A percentile compares a stretch with the other conserved stretches of the same genome.
Conservation (phyloP, 2,888 invertebrate species). For the Andrena minutula region DNA sequence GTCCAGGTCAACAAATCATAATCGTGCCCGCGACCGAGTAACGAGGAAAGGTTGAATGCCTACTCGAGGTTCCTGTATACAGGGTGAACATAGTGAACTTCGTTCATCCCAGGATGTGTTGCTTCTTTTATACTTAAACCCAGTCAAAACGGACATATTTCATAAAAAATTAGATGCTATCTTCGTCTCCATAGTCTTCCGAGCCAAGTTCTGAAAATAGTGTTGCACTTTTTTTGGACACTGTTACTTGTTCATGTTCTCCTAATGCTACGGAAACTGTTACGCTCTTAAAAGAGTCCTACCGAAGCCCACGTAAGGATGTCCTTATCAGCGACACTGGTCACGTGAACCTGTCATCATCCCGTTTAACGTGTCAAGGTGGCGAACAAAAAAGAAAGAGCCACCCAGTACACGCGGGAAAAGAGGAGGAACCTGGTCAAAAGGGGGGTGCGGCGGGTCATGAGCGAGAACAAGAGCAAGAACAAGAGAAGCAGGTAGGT, state of each 20-base stretch:
- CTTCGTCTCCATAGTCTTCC: no score
- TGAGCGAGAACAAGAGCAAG: constrained; percentile 75
- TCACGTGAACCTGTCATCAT: constrained; percentile 3
- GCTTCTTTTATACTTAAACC: background rate
- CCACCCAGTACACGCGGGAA: constrained; percentile 57
- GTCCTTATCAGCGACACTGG: background rate
- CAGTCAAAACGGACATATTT: no score
- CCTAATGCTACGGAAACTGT: background rate
- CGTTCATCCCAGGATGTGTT: background rate
- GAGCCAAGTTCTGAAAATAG: no score
- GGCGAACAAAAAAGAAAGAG: constrained; percentile 36
- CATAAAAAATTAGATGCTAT: no score
- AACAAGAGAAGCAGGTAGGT: constrained; percentile 77
- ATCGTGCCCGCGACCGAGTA: constrained; percentile 81
- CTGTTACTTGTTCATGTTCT: no score
- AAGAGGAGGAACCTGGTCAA: constrained; percentile 36
- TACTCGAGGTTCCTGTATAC: constrained; percentile 64
- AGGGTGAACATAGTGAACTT: constrained; percentile 36
- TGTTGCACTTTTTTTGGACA: no score
- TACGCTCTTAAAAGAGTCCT: background rate
- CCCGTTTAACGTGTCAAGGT: background rate
- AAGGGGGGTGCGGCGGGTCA: constrained; percentile 45
- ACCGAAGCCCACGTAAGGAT: background rate
- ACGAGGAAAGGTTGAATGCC: constrained; percentile 77
- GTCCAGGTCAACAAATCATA: constrained; percentile 83